Evolutionary conservation across 2,888 invertebrate species (phyloP).

Genomic region (Hesperia comma): DNA sequence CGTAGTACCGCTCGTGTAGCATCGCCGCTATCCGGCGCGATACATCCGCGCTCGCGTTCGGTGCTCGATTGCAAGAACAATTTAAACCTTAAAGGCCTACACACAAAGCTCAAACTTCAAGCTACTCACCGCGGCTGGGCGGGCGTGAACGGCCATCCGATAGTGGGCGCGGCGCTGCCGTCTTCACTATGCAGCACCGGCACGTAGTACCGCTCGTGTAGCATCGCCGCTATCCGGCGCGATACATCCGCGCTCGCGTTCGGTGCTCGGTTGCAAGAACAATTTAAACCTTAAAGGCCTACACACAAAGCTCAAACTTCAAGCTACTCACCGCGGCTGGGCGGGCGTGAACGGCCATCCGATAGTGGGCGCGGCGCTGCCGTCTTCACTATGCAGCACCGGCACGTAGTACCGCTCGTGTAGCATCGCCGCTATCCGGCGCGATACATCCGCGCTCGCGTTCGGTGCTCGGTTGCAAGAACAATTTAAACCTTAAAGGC

Average conservation of each 20-base stretch:
- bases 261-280: constrained; percentile 87
- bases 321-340: too few species aligned
- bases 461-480: constrained; percentile 86
- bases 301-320: too few species aligned
- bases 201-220: constrained; percentile 92
- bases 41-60: constrained; percentile 68
- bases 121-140: constrained; percentile 86
- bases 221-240: constrained; percentile 83
- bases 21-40: constrained; percentile 84
- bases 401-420: constrained; percentile 94
- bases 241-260: constrained; percentile 68
- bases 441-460: constrained; percentile 67
- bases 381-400: constrained; percentile 91
- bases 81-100: too few species aligned
- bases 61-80: constrained; percentile 88
- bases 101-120: too few species aligned
- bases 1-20: constrained; percentile 91
- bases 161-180: constrained; percentile 88
- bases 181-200: constrained; percentile 93
- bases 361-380: constrained; percentile 88
- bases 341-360: constrained; percentile 91
- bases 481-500: too few species aligned
- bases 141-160: constrained; percentile 92
- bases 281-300: too few species aligned
- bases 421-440: constrained; percentile 85